Conservation (phyloP, 2,888 invertebrate genomes). For the Rutpela maculata region DNA sequence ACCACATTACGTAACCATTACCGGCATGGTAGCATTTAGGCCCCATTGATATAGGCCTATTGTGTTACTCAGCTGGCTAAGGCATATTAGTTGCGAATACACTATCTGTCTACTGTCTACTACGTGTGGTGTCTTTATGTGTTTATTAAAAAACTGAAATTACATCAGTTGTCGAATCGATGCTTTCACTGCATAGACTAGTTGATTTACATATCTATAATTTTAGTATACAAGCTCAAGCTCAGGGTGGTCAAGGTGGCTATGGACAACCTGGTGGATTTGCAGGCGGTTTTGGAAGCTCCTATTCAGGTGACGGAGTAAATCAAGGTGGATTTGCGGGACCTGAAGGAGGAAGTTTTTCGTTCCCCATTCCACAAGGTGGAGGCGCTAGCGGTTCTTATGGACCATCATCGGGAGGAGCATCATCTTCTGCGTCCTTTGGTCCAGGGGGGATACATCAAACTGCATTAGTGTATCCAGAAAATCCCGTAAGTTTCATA, state of each 20-base stretch:
- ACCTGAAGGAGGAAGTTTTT: conserved; percentile 22
- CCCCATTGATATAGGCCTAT: no score
- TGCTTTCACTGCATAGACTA: neutral
- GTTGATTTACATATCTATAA: neutral
- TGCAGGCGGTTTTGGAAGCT: conserved; percentile 30
- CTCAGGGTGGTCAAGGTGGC: conserved; percentile 7
- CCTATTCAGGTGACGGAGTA: conserved; percentile 67
- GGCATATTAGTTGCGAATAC: no score
- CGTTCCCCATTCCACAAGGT: conserved; percentile 45
- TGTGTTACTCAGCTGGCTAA: no score
- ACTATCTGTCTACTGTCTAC: no score
- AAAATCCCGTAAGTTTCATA: conserved; percentile 76
- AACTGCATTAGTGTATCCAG: conserved; percentile 78
- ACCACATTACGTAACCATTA: no score
- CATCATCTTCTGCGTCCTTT: conserved; percentile 76
- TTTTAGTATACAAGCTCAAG: conserved; percentile 23
- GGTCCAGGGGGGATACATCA: conserved; percentile 78
- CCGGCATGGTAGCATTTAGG: no score
- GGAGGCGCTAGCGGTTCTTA: conserved; percentile 39
- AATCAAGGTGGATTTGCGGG: conserved; percentile 49
- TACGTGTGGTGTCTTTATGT: no score
- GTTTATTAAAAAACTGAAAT: no score
- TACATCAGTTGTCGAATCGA: no score
- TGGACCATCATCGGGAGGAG: conserved; percentile 65
- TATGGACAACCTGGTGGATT: conserved; percentile 32